Evolutionary conservation across 2,888 invertebrate species (phyloP).

Genomic region (Pteria penguin): DNA sequence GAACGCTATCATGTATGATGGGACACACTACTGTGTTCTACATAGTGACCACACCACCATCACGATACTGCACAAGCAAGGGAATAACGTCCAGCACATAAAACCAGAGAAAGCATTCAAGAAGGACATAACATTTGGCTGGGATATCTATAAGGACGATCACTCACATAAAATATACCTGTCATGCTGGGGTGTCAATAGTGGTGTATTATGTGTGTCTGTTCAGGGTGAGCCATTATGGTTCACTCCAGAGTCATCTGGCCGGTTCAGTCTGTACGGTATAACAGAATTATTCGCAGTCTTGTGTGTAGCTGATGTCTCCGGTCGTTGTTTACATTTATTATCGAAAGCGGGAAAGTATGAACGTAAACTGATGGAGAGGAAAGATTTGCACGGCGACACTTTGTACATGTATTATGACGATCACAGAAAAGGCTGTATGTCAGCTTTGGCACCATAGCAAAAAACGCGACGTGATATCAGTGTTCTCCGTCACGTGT

Average conservation of each 20-base stretch:
- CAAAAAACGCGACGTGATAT: too few relatives aligned
- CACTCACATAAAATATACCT: neutral
- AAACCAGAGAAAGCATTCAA: neutral
- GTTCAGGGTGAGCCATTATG: neutral
- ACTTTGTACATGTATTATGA: too few relatives aligned
- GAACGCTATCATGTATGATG: neutral
- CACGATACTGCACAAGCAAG: neutral
- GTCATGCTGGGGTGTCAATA: neutral
- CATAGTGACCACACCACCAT: neutral
- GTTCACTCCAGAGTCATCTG: neutral
- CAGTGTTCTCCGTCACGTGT: too few relatives aligned
- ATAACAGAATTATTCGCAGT: neutral
- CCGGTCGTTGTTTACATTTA: neutral
- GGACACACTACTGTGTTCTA: neutral
- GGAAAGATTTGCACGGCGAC: neutral
- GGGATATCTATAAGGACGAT: neutral
- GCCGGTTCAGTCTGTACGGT: neutral
- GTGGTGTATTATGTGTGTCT: neutral
- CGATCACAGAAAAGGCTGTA: too few relatives aligned
- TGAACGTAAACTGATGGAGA: neutral
- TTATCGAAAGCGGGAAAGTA: neutral
- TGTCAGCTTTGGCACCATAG: too few relatives aligned
- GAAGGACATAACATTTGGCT: neutral
- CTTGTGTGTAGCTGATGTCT: neutral
- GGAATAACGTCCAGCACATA: neutral